Percentiles rank a stretch among this genome's conserved stretches.
Evolutionary conservation across 2,797 vertebrate species (phyloP).

Genomic region (Liasis olivaceus): DNA sequence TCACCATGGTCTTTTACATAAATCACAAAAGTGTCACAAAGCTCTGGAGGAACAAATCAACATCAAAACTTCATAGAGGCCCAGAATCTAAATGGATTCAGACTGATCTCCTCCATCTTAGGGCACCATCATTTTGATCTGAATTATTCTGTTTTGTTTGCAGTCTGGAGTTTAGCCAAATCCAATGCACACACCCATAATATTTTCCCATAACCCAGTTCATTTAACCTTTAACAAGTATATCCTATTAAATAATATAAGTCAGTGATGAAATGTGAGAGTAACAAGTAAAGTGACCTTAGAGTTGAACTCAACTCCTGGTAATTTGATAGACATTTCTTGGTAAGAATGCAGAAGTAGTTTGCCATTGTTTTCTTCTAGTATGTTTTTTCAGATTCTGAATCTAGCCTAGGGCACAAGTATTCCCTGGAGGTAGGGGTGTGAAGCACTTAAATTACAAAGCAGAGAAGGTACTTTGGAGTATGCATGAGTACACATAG

Average conservation of each 20-base stretch:
- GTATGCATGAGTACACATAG: not conserved
- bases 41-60: not conserved
- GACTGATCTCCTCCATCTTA: not conserved
- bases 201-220: not conserved
- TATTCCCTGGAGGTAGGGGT: not conserved
- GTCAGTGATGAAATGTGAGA: not conserved
- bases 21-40: not conserved
- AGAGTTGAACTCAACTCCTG: not conserved
- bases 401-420: not conserved
- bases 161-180: not conserved
- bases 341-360: not conserved
- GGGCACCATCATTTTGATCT: not conserved
- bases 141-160: not conserved
- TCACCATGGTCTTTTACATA: not conserved
- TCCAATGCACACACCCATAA: not conserved
- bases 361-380: not conserved
- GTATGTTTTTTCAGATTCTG: not conserved
- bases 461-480: not conserved
- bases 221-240: not conserved
- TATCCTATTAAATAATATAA: not conserved
- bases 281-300: not conserved
- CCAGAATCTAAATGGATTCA: not conserved
- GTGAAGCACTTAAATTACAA: not conserved
- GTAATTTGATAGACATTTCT: not conserved
- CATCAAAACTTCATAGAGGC: not conserved